Conservation (phyloP, 2,113 vertebrate genomes). For the Cyanistes caeruleus region DNA sequence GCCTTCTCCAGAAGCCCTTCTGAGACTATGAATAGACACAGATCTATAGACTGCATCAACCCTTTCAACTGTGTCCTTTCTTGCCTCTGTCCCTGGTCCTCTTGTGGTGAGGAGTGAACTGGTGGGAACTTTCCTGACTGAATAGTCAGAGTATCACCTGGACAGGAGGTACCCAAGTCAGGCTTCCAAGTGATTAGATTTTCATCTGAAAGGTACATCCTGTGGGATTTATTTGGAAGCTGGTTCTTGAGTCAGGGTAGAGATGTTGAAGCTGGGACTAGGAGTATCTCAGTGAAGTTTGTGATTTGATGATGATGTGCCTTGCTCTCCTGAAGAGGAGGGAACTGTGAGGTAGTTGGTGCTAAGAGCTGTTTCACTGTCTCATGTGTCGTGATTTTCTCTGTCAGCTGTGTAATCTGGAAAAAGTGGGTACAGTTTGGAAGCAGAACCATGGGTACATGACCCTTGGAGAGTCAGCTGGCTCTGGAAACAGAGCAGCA, state of each 20-base stretch:
- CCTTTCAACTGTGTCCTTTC: not conserved
- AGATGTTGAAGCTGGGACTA: not conserved
- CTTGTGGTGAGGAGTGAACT: not conserved
- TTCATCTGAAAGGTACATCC: not conserved
- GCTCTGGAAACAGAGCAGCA: not conserved
- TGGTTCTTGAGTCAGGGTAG: not conserved
- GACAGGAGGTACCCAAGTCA: not conserved
- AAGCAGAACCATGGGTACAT: rapidly evolving
- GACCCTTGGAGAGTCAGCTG: not conserved
- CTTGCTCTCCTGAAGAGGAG: not conserved
- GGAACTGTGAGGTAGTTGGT: not conserved
- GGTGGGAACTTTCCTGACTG: not conserved
- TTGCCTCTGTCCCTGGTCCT: not conserved
- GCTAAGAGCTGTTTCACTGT: not conserved
- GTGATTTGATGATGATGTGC: not conserved
- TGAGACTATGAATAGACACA: not conserved
- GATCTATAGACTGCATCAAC: not conserved
- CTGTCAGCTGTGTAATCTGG: not conserved
- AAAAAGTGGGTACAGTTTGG: not conserved
- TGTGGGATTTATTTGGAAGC: not conserved
- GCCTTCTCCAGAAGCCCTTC: not conserved
- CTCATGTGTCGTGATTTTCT: not conserved
- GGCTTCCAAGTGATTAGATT: not conserved
- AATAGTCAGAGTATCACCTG: not conserved
- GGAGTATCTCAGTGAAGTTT: not conserved